A percentile compares a stretch with the other conserved stretches of the same genome.
These are phyloP conservation scores for Aptenodytes forsteri DNA, from an alignment of 2,113 vertebrate species.

Conservation along the genomic window DNA sequence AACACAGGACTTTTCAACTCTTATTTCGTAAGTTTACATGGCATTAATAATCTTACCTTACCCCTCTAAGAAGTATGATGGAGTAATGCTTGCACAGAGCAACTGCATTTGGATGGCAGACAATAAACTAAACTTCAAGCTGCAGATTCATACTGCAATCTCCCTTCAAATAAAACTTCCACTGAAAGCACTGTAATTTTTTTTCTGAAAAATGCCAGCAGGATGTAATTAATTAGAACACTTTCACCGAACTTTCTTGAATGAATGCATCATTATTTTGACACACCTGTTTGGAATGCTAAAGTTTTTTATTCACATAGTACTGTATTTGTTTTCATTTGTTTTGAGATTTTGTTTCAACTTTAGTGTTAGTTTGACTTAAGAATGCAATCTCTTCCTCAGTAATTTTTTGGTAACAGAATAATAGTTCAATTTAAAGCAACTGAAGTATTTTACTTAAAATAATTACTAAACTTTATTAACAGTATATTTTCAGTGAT, in stretches of 20 bases:
- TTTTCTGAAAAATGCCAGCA: background rate
- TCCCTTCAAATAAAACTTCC: background rate
- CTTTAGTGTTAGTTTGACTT: background rate
- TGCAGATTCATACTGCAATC: background rate
- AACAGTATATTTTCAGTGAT: background rate
- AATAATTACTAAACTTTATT: background rate
- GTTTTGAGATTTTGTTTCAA: background rate
- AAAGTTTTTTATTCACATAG: background rate
- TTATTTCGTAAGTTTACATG: background rate
- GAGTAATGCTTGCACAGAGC: background rate
- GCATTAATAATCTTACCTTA: background rate
- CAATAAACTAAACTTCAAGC: background rate
- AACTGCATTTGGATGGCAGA: background rate
- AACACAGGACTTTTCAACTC: background rate
- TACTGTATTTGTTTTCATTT: background rate
- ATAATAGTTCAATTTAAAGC: background rate
- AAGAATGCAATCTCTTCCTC: background rate
- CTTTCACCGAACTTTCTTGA: background rate
- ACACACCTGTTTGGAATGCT: background rate
- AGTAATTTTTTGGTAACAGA: background rate
- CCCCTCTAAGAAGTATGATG: background rate
- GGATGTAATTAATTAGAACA: background rate
- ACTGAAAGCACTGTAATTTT: background rate
- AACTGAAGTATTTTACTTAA: background rate
- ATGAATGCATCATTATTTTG: background rate